Evolutionary conservation across 2,113 vertebrate species (phyloP).

Genomic region (Dunckerocampus dactyliophorus): DNA sequence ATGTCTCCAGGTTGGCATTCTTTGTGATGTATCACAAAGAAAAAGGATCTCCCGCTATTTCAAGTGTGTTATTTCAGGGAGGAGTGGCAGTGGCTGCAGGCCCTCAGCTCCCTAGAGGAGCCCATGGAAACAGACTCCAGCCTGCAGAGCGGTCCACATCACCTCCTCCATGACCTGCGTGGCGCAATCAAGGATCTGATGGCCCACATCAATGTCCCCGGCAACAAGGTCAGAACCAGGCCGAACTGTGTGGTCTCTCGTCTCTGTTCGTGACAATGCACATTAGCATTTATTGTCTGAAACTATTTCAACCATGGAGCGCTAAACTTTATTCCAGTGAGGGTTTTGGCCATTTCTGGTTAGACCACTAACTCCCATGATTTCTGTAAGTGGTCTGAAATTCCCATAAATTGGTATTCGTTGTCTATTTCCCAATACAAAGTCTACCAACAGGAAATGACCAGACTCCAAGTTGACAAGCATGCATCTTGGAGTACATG

Average conservation of each 20-base stretch:
- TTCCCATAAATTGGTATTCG: conserved; percentile 36
- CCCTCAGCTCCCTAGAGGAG: conserved; percentile 73
- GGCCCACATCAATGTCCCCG: conserved; percentile 77
- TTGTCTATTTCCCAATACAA: conserved; percentile 28
- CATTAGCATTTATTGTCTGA: conserved; percentile 4
- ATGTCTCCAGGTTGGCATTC: conserved; percentile 79
- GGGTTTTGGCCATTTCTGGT: conserved; percentile 35
- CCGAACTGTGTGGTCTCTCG: background rate
- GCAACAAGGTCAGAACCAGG: conserved; percentile 77
- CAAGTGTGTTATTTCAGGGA: conserved; percentile 66
- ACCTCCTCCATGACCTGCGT: conserved; percentile 80
- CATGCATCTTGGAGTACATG: background rate
- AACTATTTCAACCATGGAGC: conserved; percentile 17
- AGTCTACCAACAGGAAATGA: background rate
- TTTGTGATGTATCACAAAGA: background rate
- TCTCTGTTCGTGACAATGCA: background rate
- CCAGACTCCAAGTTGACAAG: background rate
- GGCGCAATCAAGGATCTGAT: conserved; percentile 80
- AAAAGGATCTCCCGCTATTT: background rate
- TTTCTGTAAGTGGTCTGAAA: conserved; percentile 39
- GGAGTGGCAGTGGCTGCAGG: conserved; percentile 90
- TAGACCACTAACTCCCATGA: conserved; percentile 50
- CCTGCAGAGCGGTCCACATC: conserved; percentile 72
- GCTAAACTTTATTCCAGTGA: conserved; percentile 23
- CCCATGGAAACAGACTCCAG: conserved; percentile 63